Evolutionary conservation across 2,888 invertebrate species (phyloP).

Genomic region (Brachyptera putata): DNA sequence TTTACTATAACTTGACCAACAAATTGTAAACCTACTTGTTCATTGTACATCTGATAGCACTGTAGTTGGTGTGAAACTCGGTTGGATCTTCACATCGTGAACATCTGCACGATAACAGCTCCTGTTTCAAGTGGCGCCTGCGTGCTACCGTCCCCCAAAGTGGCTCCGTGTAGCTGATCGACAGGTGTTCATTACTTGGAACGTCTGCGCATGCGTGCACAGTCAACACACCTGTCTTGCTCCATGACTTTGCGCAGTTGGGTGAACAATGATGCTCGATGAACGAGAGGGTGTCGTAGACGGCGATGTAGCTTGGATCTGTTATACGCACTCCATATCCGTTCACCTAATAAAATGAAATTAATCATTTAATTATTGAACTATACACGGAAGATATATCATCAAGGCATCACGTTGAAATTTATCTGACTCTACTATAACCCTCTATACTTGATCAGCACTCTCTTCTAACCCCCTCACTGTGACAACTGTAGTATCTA

Average conservation of each 20-base stretch:
- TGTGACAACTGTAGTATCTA: too few species aligned
- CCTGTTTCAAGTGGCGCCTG: constrained; percentile 69
- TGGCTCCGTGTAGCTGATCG: constrained; percentile 82
- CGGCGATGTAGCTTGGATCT: constrained; percentile 66
- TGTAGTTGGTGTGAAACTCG: constrained; percentile 68
- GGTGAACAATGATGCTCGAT: constrained; percentile 75
- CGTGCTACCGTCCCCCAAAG: constrained; percentile 81
- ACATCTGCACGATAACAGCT: constrained; percentile 70
- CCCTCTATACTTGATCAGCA: too few species aligned
- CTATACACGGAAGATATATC: too few species aligned
- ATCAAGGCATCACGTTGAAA: too few species aligned
- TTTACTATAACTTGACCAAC: too few species aligned
- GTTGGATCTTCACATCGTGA: constrained; percentile 66
- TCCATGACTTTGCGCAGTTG: constrained; percentile 77
- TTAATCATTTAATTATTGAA: neutral
- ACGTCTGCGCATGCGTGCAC: constrained; percentile 55
- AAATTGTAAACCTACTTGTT: constrained; percentile 74
- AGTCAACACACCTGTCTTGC: constrained; percentile 43
- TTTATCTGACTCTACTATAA: too few species aligned
- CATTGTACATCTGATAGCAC: constrained; percentile 71
- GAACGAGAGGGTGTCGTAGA: constrained; percentile 69
- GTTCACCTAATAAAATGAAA: constrained; percentile 54
- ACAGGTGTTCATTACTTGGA: constrained; percentile 62
- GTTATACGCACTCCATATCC: constrained; percentile 73
- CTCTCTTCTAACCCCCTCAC: too few species aligned